Evolutionary conservation across 2,888 invertebrate species (phyloP).

Genomic region (Alloplasta piceator): DNA sequence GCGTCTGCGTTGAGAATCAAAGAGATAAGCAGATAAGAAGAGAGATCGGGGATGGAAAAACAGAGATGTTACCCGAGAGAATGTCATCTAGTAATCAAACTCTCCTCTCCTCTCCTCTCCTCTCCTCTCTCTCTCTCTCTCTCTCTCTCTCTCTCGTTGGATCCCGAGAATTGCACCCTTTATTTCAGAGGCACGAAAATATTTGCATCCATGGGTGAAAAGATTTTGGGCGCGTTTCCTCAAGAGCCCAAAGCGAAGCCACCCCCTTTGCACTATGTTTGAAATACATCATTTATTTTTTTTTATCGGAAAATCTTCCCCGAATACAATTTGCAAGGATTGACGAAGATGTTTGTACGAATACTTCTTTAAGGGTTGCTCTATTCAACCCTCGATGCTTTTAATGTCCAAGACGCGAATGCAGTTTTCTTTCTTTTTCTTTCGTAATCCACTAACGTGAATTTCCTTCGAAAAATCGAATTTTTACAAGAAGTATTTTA

Average conservation of each 20-base stretch:
- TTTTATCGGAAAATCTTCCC: constrained; percentile 72
- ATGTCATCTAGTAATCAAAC: not conserved
- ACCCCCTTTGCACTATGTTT: not conserved
- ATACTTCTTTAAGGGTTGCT: not conserved
- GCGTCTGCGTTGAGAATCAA: not conserved
- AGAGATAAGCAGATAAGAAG: constrained; percentile 2
- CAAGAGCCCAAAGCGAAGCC: no score
- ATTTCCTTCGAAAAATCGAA: constrained; percentile 1
- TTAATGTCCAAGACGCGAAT: not conserved
- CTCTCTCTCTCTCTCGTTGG: not conserved
- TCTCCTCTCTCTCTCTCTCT: not conserved
- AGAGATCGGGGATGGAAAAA: not conserved
- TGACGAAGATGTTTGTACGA: constrained; percentile 1
- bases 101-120: not conserved
- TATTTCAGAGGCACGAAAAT: no score
- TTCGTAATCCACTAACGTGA: constrained; percentile 3
- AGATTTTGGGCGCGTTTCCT: no score
- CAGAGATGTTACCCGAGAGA: constrained; percentile 5
- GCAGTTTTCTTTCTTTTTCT: not conserved
- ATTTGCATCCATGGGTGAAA: no score
- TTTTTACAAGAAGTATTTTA: not conserved
- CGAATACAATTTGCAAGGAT: constrained; percentile 29
- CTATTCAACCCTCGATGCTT: not conserved
- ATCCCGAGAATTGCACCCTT: not conserved
- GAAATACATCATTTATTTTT: constrained; percentile 72